Evolutionary conservation across 2,113 vertebrate species (phyloP), one percentile per base, ranked within the genome.

Genomic region (Eretmochelys imbricata): DNA sequence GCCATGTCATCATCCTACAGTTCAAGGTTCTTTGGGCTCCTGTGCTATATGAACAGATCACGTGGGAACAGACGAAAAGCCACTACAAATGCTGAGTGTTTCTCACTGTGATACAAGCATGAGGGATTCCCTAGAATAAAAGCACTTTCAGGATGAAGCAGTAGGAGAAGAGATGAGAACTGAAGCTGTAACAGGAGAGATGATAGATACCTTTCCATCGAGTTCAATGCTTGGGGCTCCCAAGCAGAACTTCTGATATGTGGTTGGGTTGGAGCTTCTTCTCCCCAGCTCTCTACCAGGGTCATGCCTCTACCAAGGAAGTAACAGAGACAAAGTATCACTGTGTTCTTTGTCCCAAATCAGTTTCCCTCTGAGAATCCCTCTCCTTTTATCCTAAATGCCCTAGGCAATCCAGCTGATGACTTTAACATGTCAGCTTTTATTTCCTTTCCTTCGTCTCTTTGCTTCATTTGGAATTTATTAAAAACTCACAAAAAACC

Each of bases 251-350:
- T 50, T 78, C 35, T 53, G 72, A 80, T 6, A 24, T 0, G 1
- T n/a, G 19, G 24, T 0, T 3, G 2, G 8, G 1, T 19, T 83
- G 79, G 24, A 0, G 0, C 38, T 89, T 10, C 54, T 93, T 82
- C 50, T 78, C 2, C 1, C 19, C 35, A 82, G 2, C 3, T 1
- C 51, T 90, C 27, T 49, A 11, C 53, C 29, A 13, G 0, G 89
- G 65, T 42, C n/a, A 7, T 55, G 27, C 11, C 3, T 22, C 20
- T 79, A 54, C n/a, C 4, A 10, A 51, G 65, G 48, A 93, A 75
- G 16, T 54, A 79, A 81, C 29, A 81, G 35, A 92, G 69, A 86
- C 20, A 69, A 96, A 94, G 10, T 69, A 55, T 10, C 27, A 42
- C 65, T 1, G 3, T 59, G 17, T 29, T 46, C 22, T 59, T 8